Percentiles rank a stretch among this genome's conserved stretches.
Evolutionary conservation across 2,113 vertebrate genomes (phyloP).

Genomic region (Colistium nudipinnis): DNA sequence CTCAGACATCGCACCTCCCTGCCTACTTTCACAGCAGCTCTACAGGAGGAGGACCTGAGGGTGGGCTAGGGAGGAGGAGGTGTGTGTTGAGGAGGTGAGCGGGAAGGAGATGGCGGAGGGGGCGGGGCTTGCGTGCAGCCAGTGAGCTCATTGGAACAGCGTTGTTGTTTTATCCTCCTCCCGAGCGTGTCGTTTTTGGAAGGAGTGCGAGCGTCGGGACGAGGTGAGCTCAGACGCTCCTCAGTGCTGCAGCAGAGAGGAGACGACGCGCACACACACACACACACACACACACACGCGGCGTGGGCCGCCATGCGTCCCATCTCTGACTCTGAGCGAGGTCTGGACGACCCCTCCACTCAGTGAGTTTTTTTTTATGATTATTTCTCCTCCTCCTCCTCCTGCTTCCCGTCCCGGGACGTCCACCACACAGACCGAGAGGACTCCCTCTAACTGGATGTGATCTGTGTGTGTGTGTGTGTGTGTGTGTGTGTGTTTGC

Average conservation of each 20-base stretch:
- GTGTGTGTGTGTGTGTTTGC: slow-evolving; percentile 80
- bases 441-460: slow-evolving; percentile 67
- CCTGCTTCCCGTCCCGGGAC: neutral
- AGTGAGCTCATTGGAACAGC: slow-evolving; percentile 99
- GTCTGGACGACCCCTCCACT: no score
- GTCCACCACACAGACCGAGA: no score
- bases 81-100: slow-evolving; percentile 55
- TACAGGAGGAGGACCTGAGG: slow-evolving; percentile 69
- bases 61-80: slow-evolving; percentile 51
- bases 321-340: neutral
- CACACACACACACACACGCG: neutral
- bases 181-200: slow-evolving; percentile 90
- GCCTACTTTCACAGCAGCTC: slow-evolving; percentile 82
- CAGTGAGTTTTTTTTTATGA: slow-evolving; percentile 39
- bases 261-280: slow-evolving; percentile 24
- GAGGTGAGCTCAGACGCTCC: slow-evolving; percentile 67
- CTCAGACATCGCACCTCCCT: slow-evolving; percentile 85
- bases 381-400: neutral
- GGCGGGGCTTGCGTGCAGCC: slow-evolving; percentile 90
- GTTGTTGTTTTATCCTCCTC: slow-evolving; percentile 82
- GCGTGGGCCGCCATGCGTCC: no score
- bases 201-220: slow-evolving; percentile 84
- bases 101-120: slow-evolving; percentile 76
- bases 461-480: slow-evolving; percentile 77
- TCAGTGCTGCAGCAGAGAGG: slow-evolving; percentile 59